A percentile compares a stretch with the other conserved stretches of the same genome.
phyloP scores from a whole-genome alignment of 2,113 vertebrate species.

The Seriola rivoliana region DNA sequence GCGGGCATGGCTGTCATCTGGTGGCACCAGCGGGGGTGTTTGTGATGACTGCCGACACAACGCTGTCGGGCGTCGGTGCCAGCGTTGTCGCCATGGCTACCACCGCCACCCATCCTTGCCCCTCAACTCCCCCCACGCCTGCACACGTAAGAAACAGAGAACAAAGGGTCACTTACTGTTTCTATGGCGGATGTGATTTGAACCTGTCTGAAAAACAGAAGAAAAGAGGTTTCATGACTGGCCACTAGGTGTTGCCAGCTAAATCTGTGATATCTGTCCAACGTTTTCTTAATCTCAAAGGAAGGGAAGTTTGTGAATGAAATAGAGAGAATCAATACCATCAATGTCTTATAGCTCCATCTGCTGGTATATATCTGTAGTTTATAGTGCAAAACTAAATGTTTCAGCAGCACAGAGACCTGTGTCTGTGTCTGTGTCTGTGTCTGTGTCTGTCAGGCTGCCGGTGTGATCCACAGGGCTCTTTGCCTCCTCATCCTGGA shows the following conservation, averaged over 20 bases:
- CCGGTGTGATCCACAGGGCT: slow-evolving; percentile 87
- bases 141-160: slow-evolving; percentile 85
- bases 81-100: slow-evolving; percentile 88
- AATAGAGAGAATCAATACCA: background rate
- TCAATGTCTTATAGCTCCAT: slow-evolving; percentile 26
- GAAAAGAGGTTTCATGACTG: background rate
- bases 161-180: background rate
- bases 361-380: slow-evolving; percentile 24
- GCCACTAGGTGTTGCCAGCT: background rate
- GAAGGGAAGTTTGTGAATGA: background rate
- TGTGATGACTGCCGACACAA: slow-evolving; percentile 89
- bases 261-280: background rate
- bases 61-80: slow-evolving; percentile 89
- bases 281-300: background rate
- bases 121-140: slow-evolving; percentile 83
- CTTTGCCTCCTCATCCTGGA: slow-evolving; percentile 75
- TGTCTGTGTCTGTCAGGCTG: slow-evolving; percentile 81
- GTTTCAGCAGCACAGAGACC: background rate
- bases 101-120: slow-evolving; percentile 82
- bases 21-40: slow-evolving; percentile 86
- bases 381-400: background rate
- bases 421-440: slow-evolving; percentile 14
- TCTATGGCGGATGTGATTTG: background rate
- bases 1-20: slow-evolving; percentile 86
- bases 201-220: background rate